These are phyloP conservation scores for Sebastes trivittatus DNA, from an alignment of 2,797 vertebrate genomes.

Conservation along the genomic window DNA sequence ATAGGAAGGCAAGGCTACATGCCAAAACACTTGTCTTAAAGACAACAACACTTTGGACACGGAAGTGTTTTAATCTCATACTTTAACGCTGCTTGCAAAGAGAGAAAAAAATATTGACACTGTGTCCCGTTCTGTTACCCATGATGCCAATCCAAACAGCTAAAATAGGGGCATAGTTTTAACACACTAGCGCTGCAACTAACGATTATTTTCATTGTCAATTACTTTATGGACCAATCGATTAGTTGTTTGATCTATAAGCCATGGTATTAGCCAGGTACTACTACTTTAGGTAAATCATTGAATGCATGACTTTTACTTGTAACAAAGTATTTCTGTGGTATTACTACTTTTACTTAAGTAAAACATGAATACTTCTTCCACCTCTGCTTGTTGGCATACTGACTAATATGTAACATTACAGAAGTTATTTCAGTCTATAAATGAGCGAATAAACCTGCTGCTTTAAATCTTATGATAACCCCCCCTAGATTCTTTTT, in stretches of 20 bases:
- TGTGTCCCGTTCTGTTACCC: background rate
- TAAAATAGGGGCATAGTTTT: background rate
- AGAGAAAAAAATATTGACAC: background rate
- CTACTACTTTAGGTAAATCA: too few species aligned
- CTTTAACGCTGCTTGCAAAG: background rate
- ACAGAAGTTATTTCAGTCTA: background rate
- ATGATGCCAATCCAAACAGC: background rate
- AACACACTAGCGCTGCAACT: background rate
- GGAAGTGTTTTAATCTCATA: background rate
- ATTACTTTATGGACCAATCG: too few species aligned
- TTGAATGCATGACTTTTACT: too few species aligned
- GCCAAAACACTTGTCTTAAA: background rate
- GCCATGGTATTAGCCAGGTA: too few species aligned
- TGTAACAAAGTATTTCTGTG: too few species aligned
- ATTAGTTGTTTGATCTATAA: too few species aligned
- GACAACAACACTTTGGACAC: background rate
- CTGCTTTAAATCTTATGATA: background rate
- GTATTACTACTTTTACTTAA: too few species aligned
- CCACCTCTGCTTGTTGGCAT: background rate
- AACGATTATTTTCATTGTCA: too few species aligned
- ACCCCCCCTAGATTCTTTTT: too few species aligned
- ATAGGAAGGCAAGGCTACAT: background rate
- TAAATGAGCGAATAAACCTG: background rate
- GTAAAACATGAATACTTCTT: too few species aligned
- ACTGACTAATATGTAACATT: background rate